Conservation (phyloP, 1,140 invertebrate species). For the Hyles vespertilio region DNA sequence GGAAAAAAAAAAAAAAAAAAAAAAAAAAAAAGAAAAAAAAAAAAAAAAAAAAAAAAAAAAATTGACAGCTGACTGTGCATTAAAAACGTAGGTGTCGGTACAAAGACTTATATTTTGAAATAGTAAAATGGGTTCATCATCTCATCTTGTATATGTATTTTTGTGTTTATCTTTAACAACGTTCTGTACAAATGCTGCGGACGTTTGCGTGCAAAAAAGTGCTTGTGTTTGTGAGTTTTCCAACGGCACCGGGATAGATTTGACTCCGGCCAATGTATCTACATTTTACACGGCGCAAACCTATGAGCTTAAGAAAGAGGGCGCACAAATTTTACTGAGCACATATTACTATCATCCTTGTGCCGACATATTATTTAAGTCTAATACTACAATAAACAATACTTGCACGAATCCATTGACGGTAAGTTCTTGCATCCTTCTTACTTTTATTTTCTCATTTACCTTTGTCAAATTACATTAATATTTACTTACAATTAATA, state of each 20-base stretch:
- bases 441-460: background rate
- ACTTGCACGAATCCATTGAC: constrained; percentile 44
- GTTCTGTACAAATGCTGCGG: constrained; percentile 28
- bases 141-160: constrained; percentile 12
- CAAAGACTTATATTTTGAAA: background rate
- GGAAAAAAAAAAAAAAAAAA: too few relatives aligned
- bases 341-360: constrained; percentile 69
- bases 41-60: too few relatives aligned
- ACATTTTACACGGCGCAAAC: constrained; percentile 44
- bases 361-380: constrained; percentile 35
- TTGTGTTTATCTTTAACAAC: constrained; percentile 22
- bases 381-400: constrained; percentile 18
- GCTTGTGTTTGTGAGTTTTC: constrained; percentile 62
- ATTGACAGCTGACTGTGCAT: constrained; percentile 3
- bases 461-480: too few relatives aligned
- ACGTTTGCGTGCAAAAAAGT: constrained; percentile 56
- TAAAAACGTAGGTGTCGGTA: background rate
- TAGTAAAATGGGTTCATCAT: constrained; percentile 11
- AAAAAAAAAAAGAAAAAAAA: too few relatives aligned
- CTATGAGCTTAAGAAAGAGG: constrained; percentile 33
- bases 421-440: constrained; percentile 30
- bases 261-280: constrained; percentile 38
- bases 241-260: constrained; percentile 70
- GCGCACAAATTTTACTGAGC: constrained; percentile 34
- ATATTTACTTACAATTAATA: too few relatives aligned